These are phyloP conservation scores for Chelonoidis abingdonii DNA, from an alignment of 2,113 vertebrate genomes.

Conservation along the genomic window DNA sequence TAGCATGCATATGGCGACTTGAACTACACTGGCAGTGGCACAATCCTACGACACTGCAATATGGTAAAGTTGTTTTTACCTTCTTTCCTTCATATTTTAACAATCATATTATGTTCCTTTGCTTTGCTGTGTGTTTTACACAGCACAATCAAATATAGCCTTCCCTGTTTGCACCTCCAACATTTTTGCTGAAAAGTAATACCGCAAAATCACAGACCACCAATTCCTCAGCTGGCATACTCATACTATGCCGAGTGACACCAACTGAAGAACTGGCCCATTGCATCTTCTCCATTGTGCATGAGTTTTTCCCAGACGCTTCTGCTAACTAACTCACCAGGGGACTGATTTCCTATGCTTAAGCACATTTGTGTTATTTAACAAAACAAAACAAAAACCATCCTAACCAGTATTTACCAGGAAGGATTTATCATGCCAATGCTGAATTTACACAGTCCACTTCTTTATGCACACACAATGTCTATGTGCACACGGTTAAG, in stretches of 20 bases:
- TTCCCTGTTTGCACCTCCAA: not conserved
- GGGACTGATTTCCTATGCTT: not conserved
- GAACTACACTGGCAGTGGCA: not conserved
- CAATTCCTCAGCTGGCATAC: not conserved
- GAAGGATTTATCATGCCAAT: not conserved
- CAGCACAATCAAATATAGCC: not conserved
- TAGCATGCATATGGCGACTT: constrained; percentile 2
- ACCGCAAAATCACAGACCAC: not conserved
- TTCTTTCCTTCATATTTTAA: not conserved
- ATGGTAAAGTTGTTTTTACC: not conserved
- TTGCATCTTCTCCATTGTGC: not conserved
- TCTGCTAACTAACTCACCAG: not conserved
- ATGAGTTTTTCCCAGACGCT: not conserved
- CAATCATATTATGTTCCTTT: not conserved
- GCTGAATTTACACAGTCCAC: not conserved
- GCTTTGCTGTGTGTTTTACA: not conserved
- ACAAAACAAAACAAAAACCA: not conserved
- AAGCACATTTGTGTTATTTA: not conserved
- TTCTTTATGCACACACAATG: not conserved
- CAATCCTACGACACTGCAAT: not conserved
- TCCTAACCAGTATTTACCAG: not conserved
- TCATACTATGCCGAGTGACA: not conserved
- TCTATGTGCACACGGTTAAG: not conserved
- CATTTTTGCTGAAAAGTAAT: not conserved
- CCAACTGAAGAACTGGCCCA: not conserved